These are phyloP conservation scores for Cebus imitator DNA, from an alignment of 2,113 vertebrate genomes.

Conservation along the genomic window DNA sequence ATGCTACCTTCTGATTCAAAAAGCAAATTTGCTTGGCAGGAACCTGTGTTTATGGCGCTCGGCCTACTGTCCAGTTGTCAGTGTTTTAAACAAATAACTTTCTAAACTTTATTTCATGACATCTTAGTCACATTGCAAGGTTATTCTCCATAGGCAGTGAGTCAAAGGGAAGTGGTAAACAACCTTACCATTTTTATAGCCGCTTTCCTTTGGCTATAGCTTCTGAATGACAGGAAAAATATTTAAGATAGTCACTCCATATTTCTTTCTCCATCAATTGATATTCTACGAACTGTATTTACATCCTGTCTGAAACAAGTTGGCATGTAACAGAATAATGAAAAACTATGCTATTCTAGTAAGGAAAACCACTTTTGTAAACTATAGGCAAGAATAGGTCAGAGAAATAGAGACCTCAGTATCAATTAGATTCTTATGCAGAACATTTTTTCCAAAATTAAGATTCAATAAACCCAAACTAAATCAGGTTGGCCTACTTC, in stretches of 20 bases:
- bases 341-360: background rate
- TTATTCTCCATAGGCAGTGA: constrained; percentile 35
- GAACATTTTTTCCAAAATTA: background rate
- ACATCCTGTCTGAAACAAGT: background rate
- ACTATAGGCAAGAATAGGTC: background rate
- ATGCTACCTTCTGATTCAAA: background rate
- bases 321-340: background rate
- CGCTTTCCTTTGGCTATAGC: background rate
- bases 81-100: constrained; percentile 27
- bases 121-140: constrained; percentile 49
- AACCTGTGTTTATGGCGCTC: constrained; percentile 7
- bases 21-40: constrained; percentile 56
- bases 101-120: constrained; percentile 44
- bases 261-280: background rate
- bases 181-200: background rate
- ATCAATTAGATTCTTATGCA: background rate
- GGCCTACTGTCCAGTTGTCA: background rate
- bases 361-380: background rate
- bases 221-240: background rate
- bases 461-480: background rate
- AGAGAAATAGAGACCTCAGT: background rate
- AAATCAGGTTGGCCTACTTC: background rate
- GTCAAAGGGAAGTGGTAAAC: constrained; percentile 16
- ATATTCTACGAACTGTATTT: background rate
- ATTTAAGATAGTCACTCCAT: background rate